A percentile compares a stretch with the other conserved stretches of the same genome.
phyloP scores from a whole-genome alignment of 2,888 invertebrate genomes.

The Charanyca ferruginea region DNA sequence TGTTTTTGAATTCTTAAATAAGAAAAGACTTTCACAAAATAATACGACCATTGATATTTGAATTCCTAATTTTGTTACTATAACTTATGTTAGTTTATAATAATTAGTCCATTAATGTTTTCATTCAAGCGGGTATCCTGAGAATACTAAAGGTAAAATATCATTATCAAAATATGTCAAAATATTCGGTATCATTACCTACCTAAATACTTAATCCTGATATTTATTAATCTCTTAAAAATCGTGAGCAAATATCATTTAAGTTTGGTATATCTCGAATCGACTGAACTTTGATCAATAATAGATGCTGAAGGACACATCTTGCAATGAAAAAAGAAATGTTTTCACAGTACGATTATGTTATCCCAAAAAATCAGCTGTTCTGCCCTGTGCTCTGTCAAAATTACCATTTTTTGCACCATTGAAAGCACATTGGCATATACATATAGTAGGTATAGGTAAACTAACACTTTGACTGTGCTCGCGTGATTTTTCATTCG shows the following conservation, averaged over 20 bases:
- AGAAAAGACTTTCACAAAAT: neutral
- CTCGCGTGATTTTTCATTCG: too few relatives aligned
- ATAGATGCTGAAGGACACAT: neutral
- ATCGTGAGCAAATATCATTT: neutral
- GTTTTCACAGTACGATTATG: neutral
- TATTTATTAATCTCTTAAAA: too few relatives aligned
- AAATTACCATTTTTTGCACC: too few relatives aligned
- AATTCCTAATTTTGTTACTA: too few relatives aligned
- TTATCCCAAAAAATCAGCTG: neutral
- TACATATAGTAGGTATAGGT: too few relatives aligned
- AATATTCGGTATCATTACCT: neutral
- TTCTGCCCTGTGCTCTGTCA: neutral
- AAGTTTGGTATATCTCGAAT: neutral
- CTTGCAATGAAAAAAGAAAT: neutral
- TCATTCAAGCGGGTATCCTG: conserved; percentile 79
- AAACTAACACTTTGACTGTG: too few relatives aligned
- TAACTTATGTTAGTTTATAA: conserved; percentile 22
- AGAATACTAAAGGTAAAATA: conserved; percentile 80
- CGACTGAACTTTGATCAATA: neutral
- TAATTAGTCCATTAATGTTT: conserved; percentile 63
- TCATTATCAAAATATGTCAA: conserved; percentile 44
- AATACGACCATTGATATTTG: too few relatives aligned
- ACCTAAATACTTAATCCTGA: too few relatives aligned
- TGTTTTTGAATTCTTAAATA: too few relatives aligned
- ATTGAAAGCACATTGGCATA: too few relatives aligned